phyloP scores from a whole-genome alignment of 2,888 invertebrate genomes.

The Petrophora chlorosata region DNA sequence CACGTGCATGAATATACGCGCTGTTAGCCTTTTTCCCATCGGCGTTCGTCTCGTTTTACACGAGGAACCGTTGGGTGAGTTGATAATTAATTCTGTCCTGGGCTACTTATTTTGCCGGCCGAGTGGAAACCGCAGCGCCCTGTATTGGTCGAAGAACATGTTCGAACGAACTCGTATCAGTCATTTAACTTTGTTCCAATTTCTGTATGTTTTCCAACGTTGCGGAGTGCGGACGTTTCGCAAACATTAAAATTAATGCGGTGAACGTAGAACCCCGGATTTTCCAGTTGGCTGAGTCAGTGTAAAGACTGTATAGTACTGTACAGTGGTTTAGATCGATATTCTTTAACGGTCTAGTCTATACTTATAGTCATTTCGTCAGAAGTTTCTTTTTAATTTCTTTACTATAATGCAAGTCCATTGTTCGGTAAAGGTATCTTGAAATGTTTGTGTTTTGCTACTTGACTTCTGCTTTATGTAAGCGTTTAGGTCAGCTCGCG shows the following conservation, averaged over 20 bases:
- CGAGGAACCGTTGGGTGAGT: slow-evolving; percentile 72
- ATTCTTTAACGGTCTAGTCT: too few species aligned
- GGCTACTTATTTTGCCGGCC: slow-evolving; percentile 69
- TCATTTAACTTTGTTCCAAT: slow-evolving; percentile 68
- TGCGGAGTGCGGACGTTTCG: slow-evolving; percentile 42
- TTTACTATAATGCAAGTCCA: too few species aligned
- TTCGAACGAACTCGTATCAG: slow-evolving; percentile 57
- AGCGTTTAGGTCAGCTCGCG: too few species aligned
- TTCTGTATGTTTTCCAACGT: slow-evolving; percentile 51
- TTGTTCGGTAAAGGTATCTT: too few species aligned
- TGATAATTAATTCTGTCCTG: slow-evolving; percentile 78
- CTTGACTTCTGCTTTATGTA: too few species aligned
- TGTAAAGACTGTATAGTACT: slow-evolving; percentile 12
- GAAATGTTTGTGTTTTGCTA: too few species aligned
- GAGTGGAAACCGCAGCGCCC: slow-evolving; percentile 69
- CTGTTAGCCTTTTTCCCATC: slow-evolving; percentile 72
- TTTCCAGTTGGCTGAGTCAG: slow-evolving; percentile 37
- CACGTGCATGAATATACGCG: slow-evolving; percentile 37
- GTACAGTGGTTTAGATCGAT: neutral
- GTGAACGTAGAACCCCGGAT: slow-evolving; percentile 34
- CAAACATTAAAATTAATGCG: slow-evolving; percentile 52
- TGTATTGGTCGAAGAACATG: slow-evolving; percentile 64
- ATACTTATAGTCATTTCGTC: too few species aligned
- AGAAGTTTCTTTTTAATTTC: too few species aligned
- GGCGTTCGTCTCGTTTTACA: slow-evolving; percentile 73